A percentile compares a stretch with the other conserved stretches of the same genome.
phyloP scores from a whole-genome alignment of 2,113 vertebrate genomes.

The Pelodiscus sinensis region DNA sequence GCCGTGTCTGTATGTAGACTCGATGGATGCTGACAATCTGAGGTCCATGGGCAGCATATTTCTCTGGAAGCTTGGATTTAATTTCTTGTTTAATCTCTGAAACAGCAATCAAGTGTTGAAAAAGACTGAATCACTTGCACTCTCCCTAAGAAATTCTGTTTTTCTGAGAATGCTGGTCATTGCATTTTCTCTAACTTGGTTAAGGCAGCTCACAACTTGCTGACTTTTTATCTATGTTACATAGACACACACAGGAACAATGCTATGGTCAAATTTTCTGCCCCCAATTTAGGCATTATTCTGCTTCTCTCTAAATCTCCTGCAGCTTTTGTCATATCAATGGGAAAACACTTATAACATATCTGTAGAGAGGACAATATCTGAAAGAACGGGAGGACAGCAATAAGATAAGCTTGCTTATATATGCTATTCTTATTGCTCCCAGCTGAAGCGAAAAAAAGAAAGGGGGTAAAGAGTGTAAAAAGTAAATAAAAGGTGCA shows the following conservation, averaged over 20 bases:
- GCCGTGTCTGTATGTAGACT: constrained; percentile 90
- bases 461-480: neutral
- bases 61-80: constrained; percentile 61
- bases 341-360: neutral
- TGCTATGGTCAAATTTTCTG: neutral
- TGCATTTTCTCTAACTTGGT: constrained; percentile 23
- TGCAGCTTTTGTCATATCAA: neutral
- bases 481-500: neutral
- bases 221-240: constrained; percentile 50
- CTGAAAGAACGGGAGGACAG: neutral
- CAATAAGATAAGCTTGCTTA: neutral
- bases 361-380: neutral
- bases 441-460: neutral
- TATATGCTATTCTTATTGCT: neutral
- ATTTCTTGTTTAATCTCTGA: constrained; percentile 64
- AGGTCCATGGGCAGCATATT: constrained; percentile 72
- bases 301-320: constrained; percentile 2
- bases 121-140: constrained; percentile 9
- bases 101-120: constrained; percentile 34
- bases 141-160: constrained; percentile 25
- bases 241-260: constrained; percentile 48
- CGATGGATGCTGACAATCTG: constrained; percentile 79
- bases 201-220: constrained; percentile 19
- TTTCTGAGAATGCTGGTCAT: neutral
- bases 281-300: constrained; percentile 32